Percentiles rank a stretch among this genome's conserved stretches.
These are phyloP conservation scores for Cirrhinus mrigala DNA, from an alignment of 2,797 vertebrate species.

Conservation along the genomic window DNA sequence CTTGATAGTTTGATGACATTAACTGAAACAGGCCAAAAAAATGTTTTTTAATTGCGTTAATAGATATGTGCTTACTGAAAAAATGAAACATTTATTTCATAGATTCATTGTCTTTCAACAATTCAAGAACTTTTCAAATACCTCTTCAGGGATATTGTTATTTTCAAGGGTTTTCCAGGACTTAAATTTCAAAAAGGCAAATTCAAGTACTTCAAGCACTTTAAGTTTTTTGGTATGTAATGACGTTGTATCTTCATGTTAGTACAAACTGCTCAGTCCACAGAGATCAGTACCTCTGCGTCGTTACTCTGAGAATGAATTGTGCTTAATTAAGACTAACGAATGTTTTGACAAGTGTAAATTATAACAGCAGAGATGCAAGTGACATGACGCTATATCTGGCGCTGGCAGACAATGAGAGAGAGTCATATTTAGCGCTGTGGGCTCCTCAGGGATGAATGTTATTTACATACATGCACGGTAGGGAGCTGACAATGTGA, in stretches of 20 bases:
- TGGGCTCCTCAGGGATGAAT: constrained; percentile 36
- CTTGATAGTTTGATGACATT: too few species aligned
- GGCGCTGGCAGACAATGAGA: constrained; percentile 36
- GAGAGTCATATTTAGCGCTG: constrained; percentile 41
- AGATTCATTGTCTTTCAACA: too few species aligned
- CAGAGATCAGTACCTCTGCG: not conserved
- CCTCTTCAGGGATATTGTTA: too few species aligned
- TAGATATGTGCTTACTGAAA: too few species aligned
- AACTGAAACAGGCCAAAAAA: too few species aligned
- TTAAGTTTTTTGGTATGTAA: not conserved
- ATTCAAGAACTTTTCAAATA: too few species aligned
- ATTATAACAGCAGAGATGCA: constrained; percentile 22
- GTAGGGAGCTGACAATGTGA: not conserved
- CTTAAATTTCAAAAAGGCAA: too few species aligned
- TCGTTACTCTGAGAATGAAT: not conserved
- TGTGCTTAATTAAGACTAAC: constrained; percentile 21
- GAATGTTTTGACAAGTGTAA: constrained; percentile 13
- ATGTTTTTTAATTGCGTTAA: too few species aligned
- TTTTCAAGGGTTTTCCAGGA: too few species aligned
- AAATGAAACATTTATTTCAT: too few species aligned
- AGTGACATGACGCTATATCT: constrained; percentile 12
- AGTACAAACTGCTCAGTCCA: not conserved
- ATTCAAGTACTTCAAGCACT: too few species aligned
- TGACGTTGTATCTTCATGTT: not conserved
- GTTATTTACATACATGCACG: constrained; percentile 17